These are phyloP conservation scores for Loris lydekkerianus DNA, from an alignment of 2,797 vertebrate genomes.

Conservation along the genomic window DNA sequence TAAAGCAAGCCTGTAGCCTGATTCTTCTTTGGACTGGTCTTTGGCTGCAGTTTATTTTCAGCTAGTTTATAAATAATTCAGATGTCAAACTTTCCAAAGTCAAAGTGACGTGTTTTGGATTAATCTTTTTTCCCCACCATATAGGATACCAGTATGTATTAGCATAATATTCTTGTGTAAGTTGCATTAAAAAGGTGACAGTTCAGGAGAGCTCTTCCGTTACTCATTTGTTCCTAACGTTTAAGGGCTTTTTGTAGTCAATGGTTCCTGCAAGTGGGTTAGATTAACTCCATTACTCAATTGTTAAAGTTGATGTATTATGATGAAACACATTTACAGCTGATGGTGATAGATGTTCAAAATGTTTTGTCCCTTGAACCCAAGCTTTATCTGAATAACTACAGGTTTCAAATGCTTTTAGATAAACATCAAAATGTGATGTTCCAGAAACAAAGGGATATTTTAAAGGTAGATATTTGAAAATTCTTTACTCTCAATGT, in stretches of 20 bases:
- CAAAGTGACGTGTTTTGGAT: neutral
- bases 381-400: neutral
- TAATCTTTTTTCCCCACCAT: neutral
- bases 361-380: neutral
- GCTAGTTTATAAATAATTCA: neutral
- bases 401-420: neutral
- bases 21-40: neutral
- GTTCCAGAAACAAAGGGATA: neutral
- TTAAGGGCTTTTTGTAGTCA: neutral
- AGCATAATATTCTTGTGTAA: neutral
- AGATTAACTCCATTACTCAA: neutral
- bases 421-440: neutral
- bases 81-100: neutral
- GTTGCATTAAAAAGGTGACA: neutral
- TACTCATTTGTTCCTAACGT: neutral
- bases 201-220: neutral
- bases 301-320: neutral
- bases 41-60: slow-evolving; percentile 37
- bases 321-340: neutral
- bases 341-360: neutral
- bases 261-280: neutral
- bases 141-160: neutral
- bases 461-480: neutral
- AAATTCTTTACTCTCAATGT: neutral
- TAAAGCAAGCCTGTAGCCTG: neutral